A percentile compares a stretch with the other conserved stretches of the same genome.
These are phyloP conservation scores for Phymatocera aterrima DNA, from an alignment of 2,888 invertebrate genomes.

Conservation along the genomic window DNA sequence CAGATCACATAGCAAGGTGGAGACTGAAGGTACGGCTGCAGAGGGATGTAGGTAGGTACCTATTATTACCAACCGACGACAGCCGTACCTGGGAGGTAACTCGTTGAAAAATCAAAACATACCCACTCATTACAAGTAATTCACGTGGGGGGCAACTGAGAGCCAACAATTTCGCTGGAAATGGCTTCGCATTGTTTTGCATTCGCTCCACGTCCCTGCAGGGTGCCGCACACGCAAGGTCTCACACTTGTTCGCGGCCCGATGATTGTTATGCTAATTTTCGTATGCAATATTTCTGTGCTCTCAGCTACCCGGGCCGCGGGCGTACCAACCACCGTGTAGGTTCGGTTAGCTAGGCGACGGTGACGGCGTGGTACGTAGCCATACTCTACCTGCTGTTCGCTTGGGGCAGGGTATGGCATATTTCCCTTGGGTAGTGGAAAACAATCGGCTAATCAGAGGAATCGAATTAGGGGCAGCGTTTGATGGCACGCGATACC, in stretches of 20 bases:
- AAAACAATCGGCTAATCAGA: slow-evolving; percentile 45
- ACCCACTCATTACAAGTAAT: slow-evolving; percentile 38
- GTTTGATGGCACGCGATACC: slow-evolving; percentile 37
- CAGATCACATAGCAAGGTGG: background rate
- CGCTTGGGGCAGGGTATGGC: slow-evolving; percentile 6
- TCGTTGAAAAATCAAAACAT: slow-evolving; percentile 39
- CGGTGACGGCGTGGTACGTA: slow-evolving; percentile 8
- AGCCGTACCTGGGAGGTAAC: background rate
- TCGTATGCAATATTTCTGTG: slow-evolving; percentile 40
- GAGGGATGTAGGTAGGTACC: background rate
- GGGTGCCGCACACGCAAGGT: background rate
- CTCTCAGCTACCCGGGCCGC: background rate
- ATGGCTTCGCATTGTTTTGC: slow-evolving; percentile 40
- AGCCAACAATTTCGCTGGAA: slow-evolving; percentile 33
- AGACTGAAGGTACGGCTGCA: background rate
- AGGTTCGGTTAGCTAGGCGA: slow-evolving; percentile 11
- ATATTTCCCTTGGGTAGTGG: slow-evolving; percentile 44
- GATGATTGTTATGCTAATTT: slow-evolving; percentile 44
- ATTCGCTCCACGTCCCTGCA: slow-evolving; percentile 25
- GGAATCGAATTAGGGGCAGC: slow-evolving; percentile 40
- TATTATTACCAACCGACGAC: slow-evolving; percentile 4
- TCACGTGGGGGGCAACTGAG: slow-evolving; percentile 14
- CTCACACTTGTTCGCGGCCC: slow-evolving; percentile 26
- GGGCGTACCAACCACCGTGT: slow-evolving; percentile 16
- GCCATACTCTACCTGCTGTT: background rate